Base-by-base conservation (phyloP, 2,113 vertebrate genomes). In the Pluvianellus socialis region DNA sequence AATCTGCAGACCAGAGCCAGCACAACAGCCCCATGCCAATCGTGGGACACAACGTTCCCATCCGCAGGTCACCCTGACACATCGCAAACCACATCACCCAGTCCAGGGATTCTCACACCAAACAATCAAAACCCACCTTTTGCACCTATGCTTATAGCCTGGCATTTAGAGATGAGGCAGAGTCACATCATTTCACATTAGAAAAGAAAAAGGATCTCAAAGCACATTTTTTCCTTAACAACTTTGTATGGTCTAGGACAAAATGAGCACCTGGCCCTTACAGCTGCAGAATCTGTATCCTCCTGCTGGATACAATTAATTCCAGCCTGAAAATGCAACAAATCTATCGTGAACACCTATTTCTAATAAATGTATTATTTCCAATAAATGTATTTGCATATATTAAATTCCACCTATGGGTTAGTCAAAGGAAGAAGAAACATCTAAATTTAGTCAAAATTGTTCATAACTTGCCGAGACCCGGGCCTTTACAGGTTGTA, bases 51-150 rank as follows among this genome's bases (percentile, higher is more conserved):
- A 47, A 27, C 0, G 2, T 5, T 40, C 32, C 35, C 28, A 26
- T 13, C 5, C 32, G 26, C 38, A 18, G 16, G 50, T 50, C 44
- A 59, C 13, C 9, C 33, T 19, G 12, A 62, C 47, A 32, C 27
- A 10, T 8, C 0, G 2, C 30, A 50, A 33, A 32, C 21, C 50
- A 45, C 0, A 0, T 4, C 17, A 23, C 9, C 12, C 27, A 50
- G 19, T 56, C 52, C 61, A 27, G 47, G 12, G 21, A 35, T 42
- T 79, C 52, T 72, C 40, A 61, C 22, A 42, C 22, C 24, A 49
- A 66, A 42, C 8, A 7, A 52, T 26, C 23, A 45, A 52, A 55
- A 40, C 11, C 6, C 66, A 35, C 7, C 30, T 47, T 76, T 22
- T 58, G 27, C n/a, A 74, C 14, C 7, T 23, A 4, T 13, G 26